Evolutionary conservation across 2,888 invertebrate genomes (phyloP).

Genomic region (Periphyllus acericola): DNA sequence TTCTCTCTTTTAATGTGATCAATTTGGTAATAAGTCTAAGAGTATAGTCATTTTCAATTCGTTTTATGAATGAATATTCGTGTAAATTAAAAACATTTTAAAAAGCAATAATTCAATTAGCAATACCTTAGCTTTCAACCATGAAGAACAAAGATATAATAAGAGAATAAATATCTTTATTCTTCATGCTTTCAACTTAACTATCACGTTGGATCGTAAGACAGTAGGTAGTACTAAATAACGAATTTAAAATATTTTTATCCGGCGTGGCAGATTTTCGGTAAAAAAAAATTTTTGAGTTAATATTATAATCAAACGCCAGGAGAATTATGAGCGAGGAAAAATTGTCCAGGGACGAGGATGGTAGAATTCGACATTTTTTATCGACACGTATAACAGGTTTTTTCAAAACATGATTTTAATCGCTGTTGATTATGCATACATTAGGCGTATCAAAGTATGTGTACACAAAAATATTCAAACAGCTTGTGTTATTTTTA

Average conservation of each 20-base stretch:
- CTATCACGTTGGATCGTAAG: too few species aligned
- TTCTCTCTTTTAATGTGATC: too few species aligned
- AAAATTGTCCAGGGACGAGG: neutral
- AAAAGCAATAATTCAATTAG: too few species aligned
- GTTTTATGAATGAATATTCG: too few species aligned
- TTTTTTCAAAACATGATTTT: slow-evolving; percentile 8
- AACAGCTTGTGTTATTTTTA: slow-evolving; percentile 15
- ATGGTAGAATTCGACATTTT: neutral
- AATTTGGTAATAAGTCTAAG: too few species aligned
- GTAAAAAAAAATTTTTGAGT: neutral
- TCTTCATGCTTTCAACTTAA: too few species aligned
- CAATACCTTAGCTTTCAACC: too few species aligned
- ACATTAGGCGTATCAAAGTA: neutral
- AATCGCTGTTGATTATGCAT: neutral
- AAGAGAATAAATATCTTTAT: too few species aligned
- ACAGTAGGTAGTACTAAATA: too few species aligned
- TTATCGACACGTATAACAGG: neutral
- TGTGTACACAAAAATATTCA: neutral
- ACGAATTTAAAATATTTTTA: neutral
- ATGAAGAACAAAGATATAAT: too few species aligned
- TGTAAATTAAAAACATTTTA: too few species aligned
- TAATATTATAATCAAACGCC: neutral
- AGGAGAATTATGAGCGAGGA: neutral
- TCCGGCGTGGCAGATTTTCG: neutral
- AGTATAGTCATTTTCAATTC: too few species aligned